Evolutionary conservation across 2,797 vertebrate species (phyloP).

Genomic region (Aselliscus stoliczkanus): DNA sequence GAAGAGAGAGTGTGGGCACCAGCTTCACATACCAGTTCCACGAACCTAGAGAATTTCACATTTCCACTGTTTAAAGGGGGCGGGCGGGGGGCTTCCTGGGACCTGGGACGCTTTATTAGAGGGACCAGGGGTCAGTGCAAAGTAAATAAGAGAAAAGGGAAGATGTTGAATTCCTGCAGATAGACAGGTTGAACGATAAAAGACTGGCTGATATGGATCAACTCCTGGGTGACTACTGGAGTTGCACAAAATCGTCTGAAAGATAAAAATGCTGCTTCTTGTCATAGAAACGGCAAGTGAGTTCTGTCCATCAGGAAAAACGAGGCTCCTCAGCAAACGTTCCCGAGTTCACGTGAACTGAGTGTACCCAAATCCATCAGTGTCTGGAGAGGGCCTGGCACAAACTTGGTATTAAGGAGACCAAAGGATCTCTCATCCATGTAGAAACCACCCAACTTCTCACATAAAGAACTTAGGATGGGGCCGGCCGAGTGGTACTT

Average conservation of each 20-base stretch:
- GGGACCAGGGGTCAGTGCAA: background rate
- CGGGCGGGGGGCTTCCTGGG: background rate
- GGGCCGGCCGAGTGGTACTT: too few relatives aligned
- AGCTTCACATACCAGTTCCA: background rate
- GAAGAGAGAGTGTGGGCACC: background rate
- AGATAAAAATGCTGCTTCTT: background rate
- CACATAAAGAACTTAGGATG: background rate
- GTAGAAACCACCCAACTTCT: background rate
- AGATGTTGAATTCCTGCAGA: background rate
- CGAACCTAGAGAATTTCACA: background rate
- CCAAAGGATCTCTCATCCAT: background rate
- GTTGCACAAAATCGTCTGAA: background rate
- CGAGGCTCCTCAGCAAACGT: background rate
- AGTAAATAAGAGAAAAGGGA: background rate
- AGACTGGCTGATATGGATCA: background rate
- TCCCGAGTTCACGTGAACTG: background rate
- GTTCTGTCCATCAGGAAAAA: background rate
- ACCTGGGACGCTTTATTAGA: background rate
- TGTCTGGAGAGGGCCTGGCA: background rate
- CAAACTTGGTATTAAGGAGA: background rate
- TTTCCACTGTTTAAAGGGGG: background rate
- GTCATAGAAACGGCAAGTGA: background rate
- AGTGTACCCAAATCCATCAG: background rate
- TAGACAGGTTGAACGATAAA: background rate
- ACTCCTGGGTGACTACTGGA: background rate